Evolutionary conservation across 2,888 invertebrate species (phyloP).

Genomic region (Dasypogon diadema): DNA sequence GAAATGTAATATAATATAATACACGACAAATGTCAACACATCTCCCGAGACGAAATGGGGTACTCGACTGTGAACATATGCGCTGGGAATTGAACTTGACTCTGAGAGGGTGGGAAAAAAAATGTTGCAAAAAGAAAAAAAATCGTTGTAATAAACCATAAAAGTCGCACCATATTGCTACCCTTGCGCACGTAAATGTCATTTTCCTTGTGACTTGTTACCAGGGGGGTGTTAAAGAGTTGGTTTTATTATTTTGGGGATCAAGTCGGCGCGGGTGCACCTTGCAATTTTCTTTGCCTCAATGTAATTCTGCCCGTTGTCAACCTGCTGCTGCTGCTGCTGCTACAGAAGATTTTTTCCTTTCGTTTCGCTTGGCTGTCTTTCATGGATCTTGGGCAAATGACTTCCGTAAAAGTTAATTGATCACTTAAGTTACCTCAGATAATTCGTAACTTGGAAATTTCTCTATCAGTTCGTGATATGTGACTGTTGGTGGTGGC

Average conservation of each 20-base stretch:
- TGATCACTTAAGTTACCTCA: constrained; percentile 10
- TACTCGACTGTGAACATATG: constrained; percentile 43
- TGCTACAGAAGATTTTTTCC: not conserved
- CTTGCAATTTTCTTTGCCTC: not conserved
- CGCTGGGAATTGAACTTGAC: constrained; percentile 6
- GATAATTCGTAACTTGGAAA: not conserved
- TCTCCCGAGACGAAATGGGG: constrained; percentile 27
- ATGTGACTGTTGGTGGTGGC: not conserved
- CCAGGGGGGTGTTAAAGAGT: not conserved
- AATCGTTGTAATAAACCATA: not conserved
- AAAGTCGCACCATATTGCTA: not conserved
- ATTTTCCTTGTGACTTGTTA: not conserved
- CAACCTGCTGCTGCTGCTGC: constrained; percentile 21
- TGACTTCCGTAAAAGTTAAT: constrained; percentile 39
- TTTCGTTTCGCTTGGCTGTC: constrained; percentile 5
- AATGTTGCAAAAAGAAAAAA: not conserved
- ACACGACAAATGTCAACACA: constrained; percentile 35
- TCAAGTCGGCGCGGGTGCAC: not conserved
- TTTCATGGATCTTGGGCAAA: constrained; percentile 43
- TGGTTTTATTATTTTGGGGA: not conserved
- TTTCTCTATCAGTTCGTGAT: not conserved
- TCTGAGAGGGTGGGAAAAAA: not conserved
- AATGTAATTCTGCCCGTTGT: not conserved
- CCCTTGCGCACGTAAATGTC: not conserved
- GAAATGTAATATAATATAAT: constrained; percentile 7